Percentiles rank a stretch among this genome's conserved stretches.
phyloP scores from a whole-genome alignment of 2,888 invertebrate species.

The Ophion ventricosus region DNA sequence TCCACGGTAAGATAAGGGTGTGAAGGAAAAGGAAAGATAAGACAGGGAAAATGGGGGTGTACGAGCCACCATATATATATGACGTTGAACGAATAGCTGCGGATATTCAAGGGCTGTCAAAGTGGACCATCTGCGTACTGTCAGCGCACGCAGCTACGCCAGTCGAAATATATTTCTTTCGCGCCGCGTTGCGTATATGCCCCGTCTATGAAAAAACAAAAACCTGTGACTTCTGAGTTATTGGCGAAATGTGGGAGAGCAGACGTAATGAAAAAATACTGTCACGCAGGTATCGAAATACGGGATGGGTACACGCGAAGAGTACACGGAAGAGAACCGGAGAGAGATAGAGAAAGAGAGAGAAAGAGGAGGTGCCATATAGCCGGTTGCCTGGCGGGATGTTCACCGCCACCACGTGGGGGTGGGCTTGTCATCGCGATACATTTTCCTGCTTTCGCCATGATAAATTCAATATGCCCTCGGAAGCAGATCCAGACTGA shows the following conservation, averaged over 20 bases:
- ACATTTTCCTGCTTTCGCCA: conserved; percentile 62
- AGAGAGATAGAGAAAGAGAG: neutral
- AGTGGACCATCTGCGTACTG: conserved; percentile 73
- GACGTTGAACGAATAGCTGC: conserved; percentile 29
- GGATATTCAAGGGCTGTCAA: conserved; percentile 69
- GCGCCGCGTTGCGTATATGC: conserved; percentile 35
- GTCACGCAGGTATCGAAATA: conserved; percentile 68
- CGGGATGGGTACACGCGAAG: conserved; percentile 44
- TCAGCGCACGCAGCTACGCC: conserved; percentile 65
- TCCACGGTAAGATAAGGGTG: conserved; percentile 59
- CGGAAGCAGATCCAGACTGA: conserved; percentile 66
- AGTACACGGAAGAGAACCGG: conserved; percentile 1
- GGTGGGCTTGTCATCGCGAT: conserved; percentile 63
- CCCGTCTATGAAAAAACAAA: conserved; percentile 64
- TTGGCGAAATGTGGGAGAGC: conserved; percentile 69
- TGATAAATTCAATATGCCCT: conserved; percentile 66
- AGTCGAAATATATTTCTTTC: conserved; percentile 68
- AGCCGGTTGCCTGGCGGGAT: conserved; percentile 39
- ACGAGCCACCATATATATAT: conserved; percentile 31
- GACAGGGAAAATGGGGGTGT: conserved; percentile 44
- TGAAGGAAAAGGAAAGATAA: conserved; percentile 45
- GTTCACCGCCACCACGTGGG: conserved; percentile 41
- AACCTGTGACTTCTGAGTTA: conserved; percentile 69
- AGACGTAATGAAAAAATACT: conserved; percentile 72
- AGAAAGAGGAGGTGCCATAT: conserved; percentile 17